Base-by-base conservation (phyloP, 1,140 invertebrate species). In the Lerema accius region DNA sequence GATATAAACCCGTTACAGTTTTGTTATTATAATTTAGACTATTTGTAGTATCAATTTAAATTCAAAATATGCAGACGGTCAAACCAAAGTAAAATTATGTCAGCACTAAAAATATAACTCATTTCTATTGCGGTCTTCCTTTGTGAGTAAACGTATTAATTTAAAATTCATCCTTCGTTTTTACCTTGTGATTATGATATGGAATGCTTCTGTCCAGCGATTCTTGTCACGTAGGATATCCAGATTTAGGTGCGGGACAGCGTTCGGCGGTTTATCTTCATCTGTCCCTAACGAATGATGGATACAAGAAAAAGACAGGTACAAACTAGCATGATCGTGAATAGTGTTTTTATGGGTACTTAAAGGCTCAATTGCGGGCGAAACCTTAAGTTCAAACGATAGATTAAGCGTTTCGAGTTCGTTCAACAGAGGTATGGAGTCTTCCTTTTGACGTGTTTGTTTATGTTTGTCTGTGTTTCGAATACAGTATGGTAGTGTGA, bases 131-230 rank as follows among this genome's bases (percentile, higher is more conserved):
- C 59, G 42, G 48, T 28, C 46, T 26, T 42, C 53, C 48, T 64
- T 67, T 67, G 61, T 51, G 51, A 62, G 58, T 60, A 63, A 71
- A 69, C 65, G 64, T 70, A 55, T 64, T 61, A 72, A 73, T 85
- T 86, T 84, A 67, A 74, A 76, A 87, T 87, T 87, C 84, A 69
- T 70, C 67, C 26, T 51, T 65, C 75, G 73, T 63, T 58, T 73
- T 65, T 73, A 73, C 63, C 70, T 76, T 79, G 73, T 73, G 78
- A 82, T 82, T 82, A 85, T 80, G 71, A 75, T 81, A 84, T 78
- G 70, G 73, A 76, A 65, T 73, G 68, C 60, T 61, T 71, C 63
- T 78, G 74, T 77, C 71, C 74, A 50, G 42, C 49, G 23, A 84
- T 82, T 82, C 80, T 42, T 15, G 69, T 85, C 84, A 87, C 82